Percentiles rank a stretch among this genome's conserved stretches.
Evolutionary conservation across 2,888 invertebrate species (phyloP).

Genomic region (Cremastobaeus sp.): DNA sequence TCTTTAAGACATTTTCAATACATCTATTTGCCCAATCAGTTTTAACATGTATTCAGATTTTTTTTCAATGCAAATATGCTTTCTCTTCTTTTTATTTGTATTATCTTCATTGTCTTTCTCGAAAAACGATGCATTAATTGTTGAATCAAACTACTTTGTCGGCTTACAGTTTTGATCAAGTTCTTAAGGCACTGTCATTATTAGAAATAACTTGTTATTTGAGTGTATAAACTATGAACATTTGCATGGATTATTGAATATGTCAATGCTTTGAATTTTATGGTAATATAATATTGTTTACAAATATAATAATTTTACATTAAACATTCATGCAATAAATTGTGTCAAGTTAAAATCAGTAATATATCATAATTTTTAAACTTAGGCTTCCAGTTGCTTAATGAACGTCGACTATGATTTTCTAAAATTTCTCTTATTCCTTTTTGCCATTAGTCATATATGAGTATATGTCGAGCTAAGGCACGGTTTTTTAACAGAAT

Average conservation of each 20-base stretch:
- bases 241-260: conserved; percentile 24
- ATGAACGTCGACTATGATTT: too few relatives aligned
- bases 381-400: too few relatives aligned
- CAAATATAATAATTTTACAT: neutral
- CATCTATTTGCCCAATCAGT: conserved; percentile 18
- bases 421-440: too few relatives aligned
- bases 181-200: conserved; percentile 55
- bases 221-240: conserved; percentile 28
- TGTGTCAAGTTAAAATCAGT: too few relatives aligned
- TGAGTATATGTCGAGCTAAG: too few relatives aligned
- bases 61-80: conserved; percentile 37
- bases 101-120: neutral
- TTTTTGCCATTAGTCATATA: too few relatives aligned
- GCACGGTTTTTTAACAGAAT: conserved; percentile 73
- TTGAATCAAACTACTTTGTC: conserved; percentile 36
- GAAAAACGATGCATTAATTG: conserved; percentile 10
- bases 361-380: too few relatives aligned
- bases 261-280: conserved; percentile 16
- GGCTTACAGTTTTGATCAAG: conserved; percentile 32
- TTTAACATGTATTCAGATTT: conserved; percentile 15
- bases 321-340: too few relatives aligned
- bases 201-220: conserved; percentile 21
- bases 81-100: neutral
- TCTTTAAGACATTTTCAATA: conserved; percentile 20
- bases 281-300: too few relatives aligned